Conservation (phyloP, 2,113 vertebrate species). For the Hymenochirus boettgeri region DNA sequence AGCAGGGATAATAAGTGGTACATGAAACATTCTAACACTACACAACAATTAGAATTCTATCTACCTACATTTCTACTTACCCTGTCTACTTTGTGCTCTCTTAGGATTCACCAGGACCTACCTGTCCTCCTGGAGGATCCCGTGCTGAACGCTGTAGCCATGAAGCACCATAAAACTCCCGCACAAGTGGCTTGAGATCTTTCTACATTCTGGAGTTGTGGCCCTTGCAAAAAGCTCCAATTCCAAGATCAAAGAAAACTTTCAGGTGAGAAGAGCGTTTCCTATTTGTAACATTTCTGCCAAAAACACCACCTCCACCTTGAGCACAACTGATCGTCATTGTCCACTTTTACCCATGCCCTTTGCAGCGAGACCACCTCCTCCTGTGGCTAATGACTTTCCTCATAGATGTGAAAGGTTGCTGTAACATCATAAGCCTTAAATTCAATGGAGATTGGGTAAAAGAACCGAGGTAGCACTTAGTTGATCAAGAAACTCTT, state of each 20-base stretch:
- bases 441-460: too few species aligned
- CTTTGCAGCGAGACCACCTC: too few species aligned
- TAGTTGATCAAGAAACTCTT: too few species aligned
- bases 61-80: conserved; percentile 45
- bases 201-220: conserved; percentile 43
- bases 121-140: conserved; percentile 47
- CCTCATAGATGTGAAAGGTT: too few species aligned
- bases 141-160: conserved; percentile 33
- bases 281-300: not conserved
- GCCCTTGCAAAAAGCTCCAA: conserved; percentile 44
- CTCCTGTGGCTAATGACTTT: too few species aligned
- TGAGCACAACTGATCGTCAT: not conserved
- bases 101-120: conserved; percentile 7
- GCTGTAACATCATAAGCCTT: too few species aligned
- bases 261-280: conserved; percentile 44
- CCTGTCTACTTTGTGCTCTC: not conserved
- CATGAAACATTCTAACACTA: not conserved
- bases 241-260: conserved; percentile 46
- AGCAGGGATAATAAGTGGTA: conserved; percentile 17
- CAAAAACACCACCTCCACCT: not conserved
- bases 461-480: too few species aligned
- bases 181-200: conserved; percentile 45
- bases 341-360: not conserved
- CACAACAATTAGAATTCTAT: not conserved
- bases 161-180: conserved; percentile 28